These are phyloP conservation scores for Diaphora mendica DNA, from an alignment of 2,888 invertebrate genomes.

Conservation along the genomic window DNA sequence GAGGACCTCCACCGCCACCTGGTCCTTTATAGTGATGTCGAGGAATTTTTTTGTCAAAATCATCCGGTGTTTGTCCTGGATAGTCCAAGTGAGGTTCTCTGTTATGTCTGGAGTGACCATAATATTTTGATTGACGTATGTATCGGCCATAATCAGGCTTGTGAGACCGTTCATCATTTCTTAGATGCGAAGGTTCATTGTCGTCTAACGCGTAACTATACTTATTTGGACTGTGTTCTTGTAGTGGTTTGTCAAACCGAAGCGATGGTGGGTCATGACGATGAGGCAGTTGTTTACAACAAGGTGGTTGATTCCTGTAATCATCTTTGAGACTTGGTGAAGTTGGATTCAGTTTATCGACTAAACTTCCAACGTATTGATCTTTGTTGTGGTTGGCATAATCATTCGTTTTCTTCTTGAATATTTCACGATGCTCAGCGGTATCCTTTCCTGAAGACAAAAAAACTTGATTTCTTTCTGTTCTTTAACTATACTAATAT, in stretches of 20 bases:
- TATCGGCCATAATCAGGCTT: not conserved
- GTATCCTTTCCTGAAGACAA: conserved; percentile 45
- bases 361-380: not conserved
- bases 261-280: not conserved
- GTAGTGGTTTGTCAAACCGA: not conserved
- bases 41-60: not conserved
- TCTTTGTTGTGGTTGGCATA: not conserved
- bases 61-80: not conserved
- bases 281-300: not conserved
- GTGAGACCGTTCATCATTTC: not conserved
- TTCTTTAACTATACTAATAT: conserved; percentile 1
- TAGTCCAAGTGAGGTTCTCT: conserved; percentile 9
- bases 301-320: not conserved
- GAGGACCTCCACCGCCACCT: conserved; percentile 13
- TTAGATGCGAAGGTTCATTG: not conserved
- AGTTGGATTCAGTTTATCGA: not conserved
- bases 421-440: conserved; percentile 17
- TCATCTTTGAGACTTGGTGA: conserved; percentile 6
- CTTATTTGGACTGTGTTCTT: not conserved
- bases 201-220: not conserved
- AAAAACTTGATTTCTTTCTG: conserved; percentile 4
- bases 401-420: conserved; percentile 9
- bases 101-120: not conserved
- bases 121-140: conserved; percentile 6
- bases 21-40: conserved; percentile 16